Conservation (phyloP, 2,888 invertebrate species). For the Lithodes maja region DNA sequence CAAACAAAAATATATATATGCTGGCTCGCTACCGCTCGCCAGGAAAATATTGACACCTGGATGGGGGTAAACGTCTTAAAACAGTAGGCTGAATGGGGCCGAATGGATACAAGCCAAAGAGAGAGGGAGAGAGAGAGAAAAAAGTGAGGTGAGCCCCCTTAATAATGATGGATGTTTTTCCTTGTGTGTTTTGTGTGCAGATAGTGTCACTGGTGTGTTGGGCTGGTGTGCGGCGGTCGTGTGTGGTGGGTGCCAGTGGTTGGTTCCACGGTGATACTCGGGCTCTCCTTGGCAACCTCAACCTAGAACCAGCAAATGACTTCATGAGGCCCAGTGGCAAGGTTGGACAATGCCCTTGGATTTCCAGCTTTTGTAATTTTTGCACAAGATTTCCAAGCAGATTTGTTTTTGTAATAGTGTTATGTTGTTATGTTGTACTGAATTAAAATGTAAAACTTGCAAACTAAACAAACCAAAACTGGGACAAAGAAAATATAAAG, state of each 20-base stretch:
- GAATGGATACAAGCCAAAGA: too few relatives aligned
- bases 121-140: too few relatives aligned
- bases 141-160: neutral
- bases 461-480: too few relatives aligned
- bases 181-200: neutral
- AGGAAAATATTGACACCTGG: too few relatives aligned
- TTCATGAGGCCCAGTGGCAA: slow-evolving; percentile 53
- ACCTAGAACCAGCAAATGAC: slow-evolving; percentile 48
- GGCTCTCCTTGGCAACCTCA: slow-evolving; percentile 47
- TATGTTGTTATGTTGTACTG: neutral
- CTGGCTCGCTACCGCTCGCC: too few relatives aligned
- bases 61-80: too few relatives aligned
- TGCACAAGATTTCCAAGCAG: neutral
- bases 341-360: slow-evolving; percentile 7
- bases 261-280: slow-evolving; percentile 54
- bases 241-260: slow-evolving; percentile 51
- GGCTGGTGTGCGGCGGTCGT: slow-evolving; percentile 21
- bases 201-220: slow-evolving; percentile 36
- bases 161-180: neutral
- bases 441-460: too few relatives aligned
- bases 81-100: too few relatives aligned
- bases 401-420: neutral
- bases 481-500: too few relatives aligned
- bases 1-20: too few relatives aligned
- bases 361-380: neutral